A percentile compares a stretch with the other conserved stretches of the same genome.
Evolutionary conservation across 2,888 invertebrate species (phyloP).

Genomic region (Melanchra persicariae): DNA sequence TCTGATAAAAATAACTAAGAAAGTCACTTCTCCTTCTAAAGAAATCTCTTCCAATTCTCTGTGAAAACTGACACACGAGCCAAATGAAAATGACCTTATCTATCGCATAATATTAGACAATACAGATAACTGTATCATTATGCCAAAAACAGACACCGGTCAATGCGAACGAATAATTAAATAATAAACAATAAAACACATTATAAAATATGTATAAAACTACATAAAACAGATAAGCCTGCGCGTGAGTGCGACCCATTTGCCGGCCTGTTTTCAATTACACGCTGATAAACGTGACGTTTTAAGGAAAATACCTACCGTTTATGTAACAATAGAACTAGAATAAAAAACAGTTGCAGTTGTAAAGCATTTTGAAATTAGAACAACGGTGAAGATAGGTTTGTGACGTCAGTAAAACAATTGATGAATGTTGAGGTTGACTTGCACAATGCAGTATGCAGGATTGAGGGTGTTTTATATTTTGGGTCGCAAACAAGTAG

Average conservation of each 20-base stretch:
- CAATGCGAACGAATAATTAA: constrained; percentile 52
- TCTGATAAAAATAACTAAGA: not conserved
- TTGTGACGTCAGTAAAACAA: constrained; percentile 7
- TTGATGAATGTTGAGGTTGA: not conserved
- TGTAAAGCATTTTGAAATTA: constrained; percentile 14
- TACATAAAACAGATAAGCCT: constrained; percentile 50
- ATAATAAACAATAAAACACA: constrained; percentile 52
- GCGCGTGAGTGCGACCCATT: constrained; percentile 63
- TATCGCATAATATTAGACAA: constrained; percentile 16
- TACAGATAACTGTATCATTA: constrained; percentile 45
- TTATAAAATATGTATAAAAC: not conserved
- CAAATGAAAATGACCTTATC: constrained; percentile 1
- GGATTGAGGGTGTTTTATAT: not conserved
- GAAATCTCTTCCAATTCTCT: not conserved
- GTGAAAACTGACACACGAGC: not conserved
- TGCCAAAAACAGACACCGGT: constrained; percentile 48
- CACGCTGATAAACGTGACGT: constrained; percentile 58
- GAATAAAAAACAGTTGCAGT: constrained; percentile 19
- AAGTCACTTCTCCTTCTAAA: not conserved
- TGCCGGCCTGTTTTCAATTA: constrained; percentile 65
- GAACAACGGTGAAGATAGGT: constrained; percentile 29
- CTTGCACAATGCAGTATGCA: not conserved
- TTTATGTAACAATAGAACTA: constrained; percentile 39
- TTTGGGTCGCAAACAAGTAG: not conserved
- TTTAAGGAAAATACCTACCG: constrained; percentile 63